Evolutionary conservation across 2,113 vertebrate species (phyloP), one percentile per base, ranked within the genome.

Genomic region (Cebidichthys violaceus): DNA sequence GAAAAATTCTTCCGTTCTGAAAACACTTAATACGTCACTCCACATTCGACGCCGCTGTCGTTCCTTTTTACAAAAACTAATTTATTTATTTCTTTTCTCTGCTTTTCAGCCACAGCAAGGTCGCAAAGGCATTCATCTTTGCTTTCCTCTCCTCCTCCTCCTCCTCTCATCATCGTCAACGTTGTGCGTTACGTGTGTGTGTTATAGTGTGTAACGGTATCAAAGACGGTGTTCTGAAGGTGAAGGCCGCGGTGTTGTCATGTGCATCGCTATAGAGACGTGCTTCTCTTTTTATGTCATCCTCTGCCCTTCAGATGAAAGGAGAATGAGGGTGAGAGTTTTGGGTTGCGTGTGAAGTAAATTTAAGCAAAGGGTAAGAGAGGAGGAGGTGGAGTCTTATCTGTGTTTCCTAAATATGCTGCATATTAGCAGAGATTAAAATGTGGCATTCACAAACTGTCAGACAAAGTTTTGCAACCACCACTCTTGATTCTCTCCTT

Each of bases 221-320:
- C n/a, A 67, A 82, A 22, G 14, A 52, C 37, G 14, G 64, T 37
- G 55, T 41, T 75, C 33, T 75, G 70, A 84, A 71, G 74, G 84
- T 81, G 81, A 86, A 78, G 66, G 80, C 73, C 68, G 13, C 18
- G 4, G 39, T 59, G 50, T 64, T 39, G 4, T 84, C 0, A 1
- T 27, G 33, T 66, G 2, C 45, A 5, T 37, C 68, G 45, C 43
- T 18, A 17, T 41, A 59, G 0, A 11, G 9, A 70, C 24, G 1
- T 17, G 2, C 41, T 18, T 61, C 61, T 72, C 47, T 39, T 43
- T 45, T 29, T 37, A 22, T 47, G 74, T 73, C 52, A 22, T 11
- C 76, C 5, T 14, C 9, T 50, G 24, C 9, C 33, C 41, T 66
- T 68, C 10, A 24, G 52, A 79, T 61, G 41, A 47, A 55, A 45